Evolutionary conservation across 1,140 invertebrate species (phyloP).

Genomic region (Aporrectodea caliginosa): DNA sequence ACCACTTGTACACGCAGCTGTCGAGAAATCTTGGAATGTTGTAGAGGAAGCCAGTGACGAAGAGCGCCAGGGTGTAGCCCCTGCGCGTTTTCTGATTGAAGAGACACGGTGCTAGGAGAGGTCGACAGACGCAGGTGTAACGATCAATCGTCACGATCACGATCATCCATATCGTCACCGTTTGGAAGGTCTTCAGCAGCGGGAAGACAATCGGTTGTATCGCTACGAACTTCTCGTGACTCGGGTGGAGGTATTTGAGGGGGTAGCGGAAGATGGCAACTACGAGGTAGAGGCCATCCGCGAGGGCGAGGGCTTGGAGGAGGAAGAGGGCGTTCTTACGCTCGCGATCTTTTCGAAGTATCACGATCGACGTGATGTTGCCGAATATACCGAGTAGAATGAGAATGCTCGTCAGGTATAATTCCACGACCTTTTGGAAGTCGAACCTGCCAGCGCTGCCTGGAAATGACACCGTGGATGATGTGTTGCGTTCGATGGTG

Average conservation of each 20-base stretch:
- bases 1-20: conserved; percentile 19
- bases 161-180: conserved; percentile 30
- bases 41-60: conserved; percentile 17
- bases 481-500: background rate
- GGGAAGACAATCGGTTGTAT: conserved; percentile 19
- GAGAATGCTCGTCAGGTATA: conserved; percentile 17
- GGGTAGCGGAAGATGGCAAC: conserved; percentile 27
- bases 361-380: conserved; percentile 20
- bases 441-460: background rate
- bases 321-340: conserved; percentile 21
- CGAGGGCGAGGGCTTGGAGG: conserved; percentile 20
- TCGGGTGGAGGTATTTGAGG: conserved; percentile 14
- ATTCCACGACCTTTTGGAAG: conserved; percentile 14
- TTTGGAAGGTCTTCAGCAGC: conserved; percentile 27
- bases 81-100: conserved; percentile 7
- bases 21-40: conserved; percentile 26
- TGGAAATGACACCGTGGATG: background rate
- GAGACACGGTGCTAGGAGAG: background rate
- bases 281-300: conserved; percentile 22
- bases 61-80: conserved; percentile 1
- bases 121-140: conserved; percentile 22
- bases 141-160: conserved; percentile 29
- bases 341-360: conserved; percentile 21
- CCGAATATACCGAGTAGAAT: conserved; percentile 20
- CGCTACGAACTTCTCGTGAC: background rate